Percentiles rank a stretch among this genome's conserved stretches.
Evolutionary conservation across 2,113 vertebrate genomes (phyloP).

Genomic region (Plotosus lineatus): DNA sequence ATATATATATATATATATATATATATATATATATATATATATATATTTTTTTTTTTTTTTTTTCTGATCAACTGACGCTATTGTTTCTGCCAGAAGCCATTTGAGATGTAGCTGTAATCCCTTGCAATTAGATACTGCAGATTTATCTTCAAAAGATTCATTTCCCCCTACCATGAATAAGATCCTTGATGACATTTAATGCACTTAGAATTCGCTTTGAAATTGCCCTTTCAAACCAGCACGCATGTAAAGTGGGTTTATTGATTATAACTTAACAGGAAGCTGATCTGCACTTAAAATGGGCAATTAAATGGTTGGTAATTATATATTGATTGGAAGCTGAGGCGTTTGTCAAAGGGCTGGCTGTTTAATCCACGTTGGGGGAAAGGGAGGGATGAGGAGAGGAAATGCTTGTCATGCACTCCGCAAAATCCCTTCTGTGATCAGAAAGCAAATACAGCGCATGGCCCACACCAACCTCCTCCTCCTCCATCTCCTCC

Average conservation of each 20-base stretch:
- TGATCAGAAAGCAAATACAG: slow-evolving; percentile 34
- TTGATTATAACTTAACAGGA: slow-evolving; percentile 57
- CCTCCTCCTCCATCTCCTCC: not conserved
- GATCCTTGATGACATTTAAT: slow-evolving; percentile 55
- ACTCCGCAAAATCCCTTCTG: slow-evolving; percentile 36
- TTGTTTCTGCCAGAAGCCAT: slow-evolving; percentile 15
- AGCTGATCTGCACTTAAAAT: slow-evolving; percentile 55
- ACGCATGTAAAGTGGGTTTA: slow-evolving; percentile 46
- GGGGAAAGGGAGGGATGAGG: slow-evolving; percentile 23
- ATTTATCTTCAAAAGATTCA: slow-evolving; percentile 39
- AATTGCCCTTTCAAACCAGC: slow-evolving; percentile 50
- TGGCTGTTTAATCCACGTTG: slow-evolving; percentile 47
- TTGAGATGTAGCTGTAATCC: slow-evolving; percentile 31
- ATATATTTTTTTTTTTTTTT: slow-evolving; percentile 24
- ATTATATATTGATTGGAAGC: slow-evolving; percentile 59
- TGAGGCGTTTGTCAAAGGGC: slow-evolving; percentile 51
- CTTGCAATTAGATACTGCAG: slow-evolving; percentile 36
- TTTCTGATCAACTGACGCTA: slow-evolving; percentile 26
- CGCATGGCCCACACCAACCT: slow-evolving; percentile 2
- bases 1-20: too few species aligned
- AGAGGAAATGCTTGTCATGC: slow-evolving; percentile 50
- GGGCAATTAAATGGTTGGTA: slow-evolving; percentile 57
- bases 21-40: too few species aligned
- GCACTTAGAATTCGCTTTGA: slow-evolving; percentile 53
- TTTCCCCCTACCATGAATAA: slow-evolving; percentile 44